Base-by-base conservation (phyloP, 1,140 invertebrate genomes). In the Helicoverpa zea region DNA sequence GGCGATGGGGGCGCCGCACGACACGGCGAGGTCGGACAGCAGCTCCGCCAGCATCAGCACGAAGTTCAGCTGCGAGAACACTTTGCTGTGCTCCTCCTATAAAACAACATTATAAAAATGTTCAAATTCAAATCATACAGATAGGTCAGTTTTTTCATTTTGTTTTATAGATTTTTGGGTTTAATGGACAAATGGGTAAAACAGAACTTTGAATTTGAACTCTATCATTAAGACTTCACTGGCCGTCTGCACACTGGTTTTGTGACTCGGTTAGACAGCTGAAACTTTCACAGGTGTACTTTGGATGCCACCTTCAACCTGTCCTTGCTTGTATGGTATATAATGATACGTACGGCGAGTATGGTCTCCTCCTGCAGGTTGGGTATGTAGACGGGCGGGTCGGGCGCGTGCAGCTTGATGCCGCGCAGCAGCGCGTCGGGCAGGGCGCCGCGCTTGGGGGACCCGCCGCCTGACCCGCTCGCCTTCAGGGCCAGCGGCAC, bases 321-420 rank as follows among this genome's bases (percentile, higher is more conserved):
- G 14, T 54, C 13, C 52, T 14, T n/a, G 13, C 12, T 11, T 9
- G 5, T 49, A 30, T 30, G 16, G 23, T 43, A 30, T 16, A 16
- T 18, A 78, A 47, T 49, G 13, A 16, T 79, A 94, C 93, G 93
- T 85, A 97, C 97, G 89, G 99, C 98, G 82, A 99, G 96, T 18
- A 99, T 95, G 23, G 99, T 99, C 95, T 99, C 99, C 94, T 99
- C 98, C 52, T 98, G 98, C 75, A 99, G 94, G 92, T 99, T 98
- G 7, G 98, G 98, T 35, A 98, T 96, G 95, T 99, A 99, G 81
- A 97, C 97, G 81, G 98, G 96, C 78, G 97, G 97, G 79, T 96
- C 96, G 81, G 96, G 94, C 75, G 91, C 88, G 82, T 91, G 92
- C 84, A 93, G 83, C 83, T 93, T 91, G 80, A 95, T 89, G 76